Percentiles rank a stretch among this genome's conserved stretches.
Conservation (phyloP, 30 jellyfish, hydroid and myxozoan genomes). For the Hydractinia echinata region DNA sequence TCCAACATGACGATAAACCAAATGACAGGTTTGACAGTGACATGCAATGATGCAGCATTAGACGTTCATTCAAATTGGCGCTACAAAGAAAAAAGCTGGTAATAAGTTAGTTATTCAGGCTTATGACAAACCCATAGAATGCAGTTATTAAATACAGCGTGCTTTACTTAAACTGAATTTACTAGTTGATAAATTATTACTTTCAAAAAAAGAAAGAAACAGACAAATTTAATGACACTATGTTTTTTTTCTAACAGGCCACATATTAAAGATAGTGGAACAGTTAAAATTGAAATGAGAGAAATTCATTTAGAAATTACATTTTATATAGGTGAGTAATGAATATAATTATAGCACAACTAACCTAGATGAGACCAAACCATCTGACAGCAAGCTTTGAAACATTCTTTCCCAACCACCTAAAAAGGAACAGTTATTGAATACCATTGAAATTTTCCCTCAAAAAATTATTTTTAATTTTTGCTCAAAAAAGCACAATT, state of each 20-base stretch:
- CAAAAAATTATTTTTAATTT: not conserved
- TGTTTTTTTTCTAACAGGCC: constrained; percentile 58
- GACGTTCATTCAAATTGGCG: constrained; percentile 70
- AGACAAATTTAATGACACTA: too few species aligned
- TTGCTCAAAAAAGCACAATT: not conserved
- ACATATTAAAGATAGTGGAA: constrained; percentile 81
- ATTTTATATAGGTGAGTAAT: constrained; percentile 55
- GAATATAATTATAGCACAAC: not conserved
- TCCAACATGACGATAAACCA: constrained; percentile 68
- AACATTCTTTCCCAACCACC: not conserved
- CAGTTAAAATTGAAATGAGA: constrained; percentile 48
- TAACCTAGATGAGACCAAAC: not conserved
- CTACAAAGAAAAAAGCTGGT: constrained; percentile 79
- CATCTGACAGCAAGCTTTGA: not conserved
- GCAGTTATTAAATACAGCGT: constrained; percentile 3
- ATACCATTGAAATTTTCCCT: not conserved
- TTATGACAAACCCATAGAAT: not conserved
- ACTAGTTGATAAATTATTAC: too few species aligned
- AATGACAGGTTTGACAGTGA: constrained; percentile 57
- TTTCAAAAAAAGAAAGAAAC: too few species aligned
- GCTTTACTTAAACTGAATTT: too few species aligned
- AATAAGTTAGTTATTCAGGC: not conserved
- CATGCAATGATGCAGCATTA: constrained; percentile 62
- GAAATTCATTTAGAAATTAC: constrained; percentile 42
- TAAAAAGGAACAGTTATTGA: not conserved